A percentile compares a stretch with the other conserved stretches of the same genome.
phyloP scores from a whole-genome alignment of 2,888 invertebrate species.

The Epirrita christyi region DNA sequence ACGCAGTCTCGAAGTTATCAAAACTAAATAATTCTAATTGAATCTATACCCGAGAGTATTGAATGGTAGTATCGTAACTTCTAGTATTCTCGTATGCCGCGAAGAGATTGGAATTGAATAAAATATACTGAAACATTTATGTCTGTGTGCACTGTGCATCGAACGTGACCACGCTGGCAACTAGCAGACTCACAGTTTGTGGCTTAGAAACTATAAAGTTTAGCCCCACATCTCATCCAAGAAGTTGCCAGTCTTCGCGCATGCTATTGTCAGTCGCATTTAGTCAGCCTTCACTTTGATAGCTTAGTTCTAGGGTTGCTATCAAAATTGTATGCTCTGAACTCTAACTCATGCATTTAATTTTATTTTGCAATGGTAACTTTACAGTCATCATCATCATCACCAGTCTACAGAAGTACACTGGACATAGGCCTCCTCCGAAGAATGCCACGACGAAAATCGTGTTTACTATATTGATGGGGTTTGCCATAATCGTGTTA shows the following conservation, averaged over 20 bases:
- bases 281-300: slow-evolving; percentile 9
- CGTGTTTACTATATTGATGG: too few species aligned
- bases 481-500: too few species aligned
- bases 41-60: slow-evolving; percentile 30
- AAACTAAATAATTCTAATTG: slow-evolving; percentile 24
- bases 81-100: slow-evolving; percentile 33
- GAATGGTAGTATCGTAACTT: slow-evolving; percentile 37
- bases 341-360: too few species aligned
- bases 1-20: slow-evolving; percentile 11
- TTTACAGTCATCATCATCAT: too few species aligned
- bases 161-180: slow-evolving; percentile 35
- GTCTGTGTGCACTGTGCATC: slow-evolving; percentile 30
- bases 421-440: too few species aligned
- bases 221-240: slow-evolving; percentile 35
- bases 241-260: slow-evolving; percentile 28
- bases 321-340: neutral
- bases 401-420: too few species aligned
- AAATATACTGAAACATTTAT: slow-evolving; percentile 41
- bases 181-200: slow-evolving; percentile 30
- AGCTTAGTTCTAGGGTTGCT: slow-evolving; percentile 5
- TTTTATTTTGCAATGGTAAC: too few species aligned
- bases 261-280: slow-evolving; percentile 26
- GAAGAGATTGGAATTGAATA: slow-evolving; percentile 43
- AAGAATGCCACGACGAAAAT: too few species aligned
- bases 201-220: slow-evolving; percentile 33